Evolutionary conservation across 2,113 vertebrate species (phyloP).

Genomic region (Prinia subflava): DNA sequence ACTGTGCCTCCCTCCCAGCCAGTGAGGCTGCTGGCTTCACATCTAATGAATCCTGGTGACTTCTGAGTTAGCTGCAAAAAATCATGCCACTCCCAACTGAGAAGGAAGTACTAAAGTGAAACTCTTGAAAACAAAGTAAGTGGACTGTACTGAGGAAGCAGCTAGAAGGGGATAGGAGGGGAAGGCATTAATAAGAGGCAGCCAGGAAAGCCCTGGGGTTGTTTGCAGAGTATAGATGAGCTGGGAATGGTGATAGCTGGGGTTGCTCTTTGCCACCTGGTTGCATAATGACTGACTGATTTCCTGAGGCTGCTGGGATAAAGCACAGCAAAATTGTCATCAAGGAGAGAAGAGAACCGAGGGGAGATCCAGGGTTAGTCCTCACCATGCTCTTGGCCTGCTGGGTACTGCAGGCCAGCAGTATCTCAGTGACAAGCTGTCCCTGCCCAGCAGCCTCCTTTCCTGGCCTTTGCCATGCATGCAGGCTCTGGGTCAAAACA

Average conservation of each 20-base stretch:
- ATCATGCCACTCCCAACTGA: background rate
- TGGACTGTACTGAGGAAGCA: accelerated
- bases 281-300: background rate
- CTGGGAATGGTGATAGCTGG: background rate
- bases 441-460: background rate
- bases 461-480: background rate
- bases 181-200: background rate
- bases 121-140: background rate
- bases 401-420: background rate
- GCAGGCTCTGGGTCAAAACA: background rate
- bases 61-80: background rate
- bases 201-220: background rate
- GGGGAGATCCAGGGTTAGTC: accelerated
- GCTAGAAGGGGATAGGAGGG: background rate
- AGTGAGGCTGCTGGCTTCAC: background rate
- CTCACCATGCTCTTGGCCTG: background rate
- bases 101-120: background rate
- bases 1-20: no score
- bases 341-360: background rate
- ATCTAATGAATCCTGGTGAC: background rate
- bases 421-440: background rate
- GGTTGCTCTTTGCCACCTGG: background rate
- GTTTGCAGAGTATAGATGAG: background rate
- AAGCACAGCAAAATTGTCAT: background rate
- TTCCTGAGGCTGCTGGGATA: background rate